phyloP scores from a whole-genome alignment of 2,113 vertebrate genomes.

The Natator depressus region DNA sequence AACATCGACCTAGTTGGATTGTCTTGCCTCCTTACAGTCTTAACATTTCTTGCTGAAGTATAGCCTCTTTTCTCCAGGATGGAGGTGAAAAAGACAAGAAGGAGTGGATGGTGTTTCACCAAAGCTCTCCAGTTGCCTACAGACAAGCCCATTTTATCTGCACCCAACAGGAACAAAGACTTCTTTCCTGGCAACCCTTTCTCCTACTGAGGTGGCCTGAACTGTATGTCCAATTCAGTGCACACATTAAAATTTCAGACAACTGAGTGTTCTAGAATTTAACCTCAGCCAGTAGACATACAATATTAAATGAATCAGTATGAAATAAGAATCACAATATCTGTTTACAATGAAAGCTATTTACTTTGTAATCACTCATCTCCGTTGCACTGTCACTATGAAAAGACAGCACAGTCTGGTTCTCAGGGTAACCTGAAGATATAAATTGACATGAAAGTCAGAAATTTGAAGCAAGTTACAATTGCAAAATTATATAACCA shows the following conservation, averaged over 20 bases:
- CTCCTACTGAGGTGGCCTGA: neutral
- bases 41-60: neutral
- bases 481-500: neutral
- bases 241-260: neutral
- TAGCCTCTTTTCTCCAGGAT: neutral
- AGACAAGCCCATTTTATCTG: neutral
- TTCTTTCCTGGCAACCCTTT: neutral
- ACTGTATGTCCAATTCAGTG: neutral
- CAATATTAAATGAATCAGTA: neutral
- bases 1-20: neutral
- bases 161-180: neutral
- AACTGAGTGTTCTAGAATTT: neutral
- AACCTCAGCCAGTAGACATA: neutral
- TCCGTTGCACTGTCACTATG: neutral
- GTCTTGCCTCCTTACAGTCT: neutral
- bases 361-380: neutral
- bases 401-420: neutral
- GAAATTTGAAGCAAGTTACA: neutral
- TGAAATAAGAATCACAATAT: neutral
- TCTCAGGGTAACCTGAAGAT: neutral
- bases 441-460: neutral
- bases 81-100: neutral
- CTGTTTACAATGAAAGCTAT: neutral
- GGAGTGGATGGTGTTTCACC: neutral
- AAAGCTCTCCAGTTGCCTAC: neutral